Evolutionary conservation across 2,888 invertebrate species (phyloP), one percentile per base, ranked within the genome.

Genomic region (Drosophila subsilvestris): DNA sequence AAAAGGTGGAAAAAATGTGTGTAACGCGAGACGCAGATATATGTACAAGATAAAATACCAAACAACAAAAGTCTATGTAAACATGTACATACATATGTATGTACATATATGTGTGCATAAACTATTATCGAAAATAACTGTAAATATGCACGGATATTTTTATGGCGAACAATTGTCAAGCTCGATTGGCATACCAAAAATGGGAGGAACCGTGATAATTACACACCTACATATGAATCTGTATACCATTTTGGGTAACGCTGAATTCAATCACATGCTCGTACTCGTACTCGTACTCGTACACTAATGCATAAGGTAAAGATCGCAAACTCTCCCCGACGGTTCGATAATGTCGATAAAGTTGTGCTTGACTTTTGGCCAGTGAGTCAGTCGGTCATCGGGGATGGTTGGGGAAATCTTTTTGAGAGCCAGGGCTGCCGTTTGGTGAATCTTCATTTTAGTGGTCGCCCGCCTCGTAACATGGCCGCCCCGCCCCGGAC

Each of bases 381-480:
- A 53, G 67, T 47, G 20, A 25, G 48, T 53, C 37, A 47, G 53
- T 66, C 67, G 51, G 53, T 66, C 55, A 54, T 43, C 53, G 43
- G 7, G 54, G 54, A 67, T 54, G 55, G 55, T 48, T 68, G 55
- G 55, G 66, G 68, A 66, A 68, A 68, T 67, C 55, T 66, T 55
- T 68, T 44, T 55, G 70, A 67, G 70, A 69, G 67, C 58, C 50
- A 53, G 42, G 32, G 51, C 51, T 47, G 70, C 59, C 70, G 57
- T 59, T 67, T 14, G 37, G 37, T 7, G 37, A 51, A 42, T 43
- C 58, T 49, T 67, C 45, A 37, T 58, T 44, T 51, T 58, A 63
- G 68, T 54, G 65, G 29, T 66, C 53, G 22, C 22, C 44, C 9
- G 32, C n/a, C 44, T n/a, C 43, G 32, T 59, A 37, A 47, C 60